A percentile compares a stretch with the other conserved stretches of the same genome.
These are phyloP conservation scores for Dryobates pubescens DNA, from an alignment of 2,797 vertebrate species.

Conservation along the genomic window DNA sequence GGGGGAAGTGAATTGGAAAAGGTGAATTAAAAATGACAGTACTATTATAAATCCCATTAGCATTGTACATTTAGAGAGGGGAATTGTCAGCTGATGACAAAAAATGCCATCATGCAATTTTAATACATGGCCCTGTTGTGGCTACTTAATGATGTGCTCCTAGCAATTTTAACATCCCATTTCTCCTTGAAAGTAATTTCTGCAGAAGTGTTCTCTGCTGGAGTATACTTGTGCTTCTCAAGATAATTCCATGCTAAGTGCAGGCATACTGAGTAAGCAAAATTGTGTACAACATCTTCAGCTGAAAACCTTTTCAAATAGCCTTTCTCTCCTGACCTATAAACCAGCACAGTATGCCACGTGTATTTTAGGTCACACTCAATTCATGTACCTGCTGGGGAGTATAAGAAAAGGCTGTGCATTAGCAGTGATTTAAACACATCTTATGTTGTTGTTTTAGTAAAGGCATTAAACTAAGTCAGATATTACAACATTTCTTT, in stretches of 20 bases:
- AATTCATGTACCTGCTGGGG: background rate
- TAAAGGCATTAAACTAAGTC: background rate
- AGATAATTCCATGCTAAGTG: slow-evolving; percentile 6
- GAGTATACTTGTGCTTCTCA: background rate
- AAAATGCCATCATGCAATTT: slow-evolving; percentile 53
- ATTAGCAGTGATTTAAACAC: background rate
- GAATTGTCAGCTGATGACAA: slow-evolving; percentile 24
- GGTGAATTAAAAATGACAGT: background rate
- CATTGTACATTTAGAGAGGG: background rate
- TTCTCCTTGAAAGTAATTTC: slow-evolving; percentile 45
- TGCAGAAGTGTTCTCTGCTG: background rate
- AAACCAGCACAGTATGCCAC: background rate
- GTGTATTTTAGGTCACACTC: background rate
- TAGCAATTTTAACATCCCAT: slow-evolving; percentile 21
- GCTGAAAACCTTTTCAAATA: background rate
- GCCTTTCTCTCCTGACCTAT: background rate
- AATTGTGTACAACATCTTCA: background rate
- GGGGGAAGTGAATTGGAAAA: background rate
- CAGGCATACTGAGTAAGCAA: slow-evolving; percentile 32
- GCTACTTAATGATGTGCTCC: slow-evolving; percentile 10
- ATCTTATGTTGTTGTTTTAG: background rate
- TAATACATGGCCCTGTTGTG: slow-evolving; percentile 1
- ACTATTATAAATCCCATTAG: slow-evolving; percentile 42
- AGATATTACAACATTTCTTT: background rate
- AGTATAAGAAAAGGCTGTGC: background rate